Percentiles rank a stretch among this genome's conserved stretches.
These are phyloP conservation scores for Galagoides demidoff DNA, from an alignment of 2,797 vertebrate species.

Conservation along the genomic window DNA sequence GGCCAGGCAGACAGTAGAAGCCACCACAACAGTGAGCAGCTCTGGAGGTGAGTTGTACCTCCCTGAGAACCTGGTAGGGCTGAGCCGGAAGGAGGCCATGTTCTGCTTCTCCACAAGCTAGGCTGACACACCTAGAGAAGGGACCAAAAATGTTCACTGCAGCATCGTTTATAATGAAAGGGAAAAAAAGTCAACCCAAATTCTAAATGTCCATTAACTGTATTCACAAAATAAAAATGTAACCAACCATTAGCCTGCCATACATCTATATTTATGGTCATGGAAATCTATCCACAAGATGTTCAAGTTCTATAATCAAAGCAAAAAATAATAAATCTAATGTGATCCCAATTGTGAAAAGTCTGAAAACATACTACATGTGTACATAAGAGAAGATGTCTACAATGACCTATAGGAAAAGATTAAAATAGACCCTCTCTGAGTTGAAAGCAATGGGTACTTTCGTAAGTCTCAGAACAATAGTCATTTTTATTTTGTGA, in stretches of 20 bases:
- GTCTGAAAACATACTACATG: neutral
- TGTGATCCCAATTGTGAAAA: neutral
- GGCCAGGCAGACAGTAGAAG: neutral
- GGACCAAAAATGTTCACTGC: neutral
- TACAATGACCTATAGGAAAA: neutral
- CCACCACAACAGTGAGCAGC: no score
- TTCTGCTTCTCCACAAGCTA: neutral
- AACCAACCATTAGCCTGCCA: neutral
- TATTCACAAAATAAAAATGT: neutral
- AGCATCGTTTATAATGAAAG: accelerated
- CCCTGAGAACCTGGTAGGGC: neutral
- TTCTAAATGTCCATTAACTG: neutral
- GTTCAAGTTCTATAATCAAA: neutral
- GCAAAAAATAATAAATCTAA: neutral
- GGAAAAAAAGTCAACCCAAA: neutral
- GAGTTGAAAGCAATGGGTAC: neutral
- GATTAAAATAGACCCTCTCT: neutral
- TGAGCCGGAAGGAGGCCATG: accelerated
- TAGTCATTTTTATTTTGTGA: neutral
- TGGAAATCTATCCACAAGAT: neutral
- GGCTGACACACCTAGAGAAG: neutral
- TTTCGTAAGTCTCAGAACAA: neutral
- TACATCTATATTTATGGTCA: neutral
- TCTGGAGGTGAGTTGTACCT: no score
- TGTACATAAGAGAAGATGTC: neutral